These are phyloP conservation scores for Calosoma granatense DNA, from an alignment of 1,140 invertebrate species.

Conservation along the genomic window DNA sequence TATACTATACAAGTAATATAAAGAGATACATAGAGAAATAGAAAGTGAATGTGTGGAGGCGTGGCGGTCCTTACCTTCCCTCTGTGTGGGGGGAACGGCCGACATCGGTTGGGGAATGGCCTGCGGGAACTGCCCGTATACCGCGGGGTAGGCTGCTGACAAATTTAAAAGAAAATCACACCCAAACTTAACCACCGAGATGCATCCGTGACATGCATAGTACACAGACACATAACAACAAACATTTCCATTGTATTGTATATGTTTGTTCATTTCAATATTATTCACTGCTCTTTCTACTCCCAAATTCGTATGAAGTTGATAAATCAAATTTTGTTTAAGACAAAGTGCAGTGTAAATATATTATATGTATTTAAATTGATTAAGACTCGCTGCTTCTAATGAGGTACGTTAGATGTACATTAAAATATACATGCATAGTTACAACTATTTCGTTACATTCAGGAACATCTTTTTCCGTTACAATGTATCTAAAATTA, in stretches of 20 bases:
- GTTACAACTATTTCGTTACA: no score
- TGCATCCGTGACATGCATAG: neutral
- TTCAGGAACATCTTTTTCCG: no score
- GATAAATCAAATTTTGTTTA: no score
- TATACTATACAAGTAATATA: neutral
- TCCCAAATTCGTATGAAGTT: no score
- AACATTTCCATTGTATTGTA: slow-evolving; percentile 1
- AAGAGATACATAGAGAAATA: neutral
- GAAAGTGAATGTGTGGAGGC: neutral
- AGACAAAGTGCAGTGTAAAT: no score
- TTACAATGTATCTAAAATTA: no score
- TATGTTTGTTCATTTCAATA: no score
- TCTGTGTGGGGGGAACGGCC: slow-evolving; percentile 79
- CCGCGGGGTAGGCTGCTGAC: slow-evolving; percentile 85
- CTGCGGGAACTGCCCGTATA: slow-evolving; percentile 93
- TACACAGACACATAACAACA: slow-evolving; percentile 6
- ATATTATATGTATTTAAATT: no score
- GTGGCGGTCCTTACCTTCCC: slow-evolving; percentile 73
- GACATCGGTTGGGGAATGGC: slow-evolving; percentile 85
- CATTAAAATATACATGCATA: no score
- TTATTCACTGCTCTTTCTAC: no score
- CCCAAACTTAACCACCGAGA: slow-evolving; percentile 32
- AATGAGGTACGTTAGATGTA: no score
- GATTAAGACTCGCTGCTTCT: no score
- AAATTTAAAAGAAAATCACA: slow-evolving; percentile 50